These are phyloP conservation scores for Encarsia formosa DNA, from an alignment of 2,888 invertebrate genomes.

Conservation along the genomic window DNA sequence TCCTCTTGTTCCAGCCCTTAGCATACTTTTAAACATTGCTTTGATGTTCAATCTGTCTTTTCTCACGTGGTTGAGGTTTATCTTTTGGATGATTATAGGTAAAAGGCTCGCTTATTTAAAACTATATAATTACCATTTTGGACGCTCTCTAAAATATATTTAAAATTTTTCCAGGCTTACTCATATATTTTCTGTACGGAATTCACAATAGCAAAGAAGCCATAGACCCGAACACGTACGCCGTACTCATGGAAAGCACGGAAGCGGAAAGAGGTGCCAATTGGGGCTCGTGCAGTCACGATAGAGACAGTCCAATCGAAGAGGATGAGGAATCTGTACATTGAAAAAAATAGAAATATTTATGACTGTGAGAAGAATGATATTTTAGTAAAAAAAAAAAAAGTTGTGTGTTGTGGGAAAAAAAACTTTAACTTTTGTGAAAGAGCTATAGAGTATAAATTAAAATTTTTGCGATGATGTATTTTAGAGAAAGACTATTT, in stretches of 20 bases:
- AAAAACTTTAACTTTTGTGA: conserved; percentile 8
- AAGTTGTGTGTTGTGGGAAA: no score
- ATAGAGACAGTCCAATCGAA: conserved; percentile 42
- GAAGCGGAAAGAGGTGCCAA: conserved; percentile 58
- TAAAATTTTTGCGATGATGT: no score
- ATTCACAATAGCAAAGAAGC: conserved; percentile 82
- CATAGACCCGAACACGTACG: conserved; percentile 59
- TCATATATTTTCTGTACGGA: conserved; percentile 77
- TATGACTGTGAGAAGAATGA: no score
- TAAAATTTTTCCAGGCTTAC: conserved; percentile 21
- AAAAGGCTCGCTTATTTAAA: conserved; percentile 39
- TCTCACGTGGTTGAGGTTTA: conserved; percentile 79
- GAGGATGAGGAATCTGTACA: conserved; percentile 27
- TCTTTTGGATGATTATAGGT: conserved; percentile 83
- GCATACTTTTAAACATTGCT: conserved; percentile 76
- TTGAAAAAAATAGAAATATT: conserved; percentile 5
- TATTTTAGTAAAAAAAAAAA: no score
- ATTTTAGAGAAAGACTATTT: no score
- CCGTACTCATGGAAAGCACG: conserved; percentile 63
- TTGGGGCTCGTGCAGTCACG: conserved; percentile 57
- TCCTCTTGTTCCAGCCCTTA: conserved; percentile 72
- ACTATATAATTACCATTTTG: no score
- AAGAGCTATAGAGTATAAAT: no score
- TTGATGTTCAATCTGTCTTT: conserved; percentile 79
- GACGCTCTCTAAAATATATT: no score